Conservation (phyloP, 1,140 invertebrate species). For the Danaus melanippus region DNA sequence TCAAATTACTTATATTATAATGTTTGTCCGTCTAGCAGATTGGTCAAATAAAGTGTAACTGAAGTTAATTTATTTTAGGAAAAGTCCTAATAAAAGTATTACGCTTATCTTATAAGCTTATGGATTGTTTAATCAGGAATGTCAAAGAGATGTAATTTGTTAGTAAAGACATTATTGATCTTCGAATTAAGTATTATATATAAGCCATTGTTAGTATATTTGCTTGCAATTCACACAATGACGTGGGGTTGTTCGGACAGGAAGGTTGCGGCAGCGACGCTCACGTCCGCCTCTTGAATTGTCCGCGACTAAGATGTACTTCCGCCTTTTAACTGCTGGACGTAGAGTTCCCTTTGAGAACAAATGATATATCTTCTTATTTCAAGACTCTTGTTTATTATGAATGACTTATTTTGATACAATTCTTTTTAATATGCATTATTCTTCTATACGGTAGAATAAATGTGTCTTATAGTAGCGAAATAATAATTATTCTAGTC, state of each 20-base stretch:
- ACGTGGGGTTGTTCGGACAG: slow-evolving; percentile 27
- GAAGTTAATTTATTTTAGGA: too few relatives aligned
- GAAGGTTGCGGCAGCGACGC: slow-evolving; percentile 47
- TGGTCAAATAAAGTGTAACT: too few relatives aligned
- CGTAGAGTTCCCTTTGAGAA: not conserved
- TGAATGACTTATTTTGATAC: not conserved
- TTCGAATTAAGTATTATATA: too few relatives aligned
- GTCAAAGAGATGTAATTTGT: too few relatives aligned
- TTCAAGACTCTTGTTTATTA: too few relatives aligned
- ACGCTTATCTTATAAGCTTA: too few relatives aligned
- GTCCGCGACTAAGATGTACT: slow-evolving; percentile 47
- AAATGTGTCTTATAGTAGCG: not conserved
- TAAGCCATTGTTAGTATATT: not conserved
- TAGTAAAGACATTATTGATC: too few relatives aligned
- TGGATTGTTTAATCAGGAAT: too few relatives aligned
- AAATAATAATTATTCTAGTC: not conserved
- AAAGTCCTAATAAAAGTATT: too few relatives aligned
- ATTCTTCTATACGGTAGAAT: not conserved
- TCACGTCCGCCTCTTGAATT: slow-evolving; percentile 41
- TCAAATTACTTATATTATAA: too few relatives aligned
- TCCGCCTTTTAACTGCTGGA: slow-evolving; percentile 56
- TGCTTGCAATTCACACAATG: not conserved
- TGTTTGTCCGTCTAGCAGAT: too few relatives aligned
- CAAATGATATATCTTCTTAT: slow-evolving; percentile 4
- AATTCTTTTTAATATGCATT: not conserved